These are phyloP conservation scores for Onychorhynchus coronatus DNA, from an alignment of 2,113 vertebrate genomes.

Conservation along the genomic window DNA sequence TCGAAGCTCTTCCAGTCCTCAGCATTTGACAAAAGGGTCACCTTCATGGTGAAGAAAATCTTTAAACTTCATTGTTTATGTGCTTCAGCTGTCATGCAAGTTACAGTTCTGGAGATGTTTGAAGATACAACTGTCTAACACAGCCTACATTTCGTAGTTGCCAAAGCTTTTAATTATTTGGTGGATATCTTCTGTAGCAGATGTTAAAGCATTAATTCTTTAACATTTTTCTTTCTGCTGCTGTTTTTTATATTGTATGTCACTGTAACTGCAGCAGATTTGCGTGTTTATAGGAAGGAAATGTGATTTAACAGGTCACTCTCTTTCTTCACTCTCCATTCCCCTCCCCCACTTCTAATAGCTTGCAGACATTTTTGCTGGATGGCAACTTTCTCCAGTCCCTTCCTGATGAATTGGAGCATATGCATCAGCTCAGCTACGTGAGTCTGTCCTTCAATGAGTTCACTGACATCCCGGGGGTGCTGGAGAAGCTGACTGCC, in stretches of 20 bases:
- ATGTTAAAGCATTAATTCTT: neutral
- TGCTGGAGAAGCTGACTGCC: conserved; percentile 86
- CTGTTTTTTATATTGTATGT: neutral
- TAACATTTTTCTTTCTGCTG: neutral
- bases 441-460: conserved; percentile 96
- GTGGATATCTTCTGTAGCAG: neutral
- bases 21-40: neutral
- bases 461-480: conserved; percentile 86
- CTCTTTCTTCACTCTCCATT: neutral
- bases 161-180: neutral
- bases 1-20: neutral
- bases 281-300: conserved; percentile 8
- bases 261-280: neutral
- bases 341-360: conserved; percentile 40
- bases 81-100: neutral
- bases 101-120: neutral
- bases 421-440: conserved; percentile 86
- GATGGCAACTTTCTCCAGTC: conserved; percentile 92
- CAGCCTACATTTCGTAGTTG: neutral
- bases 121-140: neutral
- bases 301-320: neutral
- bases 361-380: conserved; percentile 94
- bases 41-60: neutral
- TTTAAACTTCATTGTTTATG: neutral
- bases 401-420: conserved; percentile 87